These are phyloP conservation scores for Amyelois transitella DNA, from an alignment of 1,140 invertebrate genomes.

Conservation along the genomic window DNA sequence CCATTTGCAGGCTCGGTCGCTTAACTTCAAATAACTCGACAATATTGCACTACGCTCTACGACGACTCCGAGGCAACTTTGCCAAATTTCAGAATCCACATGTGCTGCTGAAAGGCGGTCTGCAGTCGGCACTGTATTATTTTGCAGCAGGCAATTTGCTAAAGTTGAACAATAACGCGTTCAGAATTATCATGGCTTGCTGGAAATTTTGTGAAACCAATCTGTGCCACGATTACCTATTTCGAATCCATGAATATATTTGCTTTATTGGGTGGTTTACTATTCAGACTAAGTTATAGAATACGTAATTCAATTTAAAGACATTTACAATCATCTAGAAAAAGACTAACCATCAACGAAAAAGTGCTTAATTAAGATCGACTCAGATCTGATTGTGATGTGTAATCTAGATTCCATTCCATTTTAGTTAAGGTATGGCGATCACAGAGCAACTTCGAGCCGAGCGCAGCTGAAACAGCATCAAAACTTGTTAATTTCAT, in stretches of 20 bases:
- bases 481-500: conserved; percentile 34
- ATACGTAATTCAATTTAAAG: no score
- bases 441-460: neutral
- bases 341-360: no score
- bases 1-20: neutral
- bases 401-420: neutral
- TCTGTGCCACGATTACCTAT: no score
- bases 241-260: neutral
- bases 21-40: neutral
- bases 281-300: no score
- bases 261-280: neutral
- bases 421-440: no score
- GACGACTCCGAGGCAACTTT: neutral
- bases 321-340: no score
- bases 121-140: neutral
- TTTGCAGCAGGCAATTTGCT: neutral
- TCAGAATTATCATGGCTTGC: neutral
- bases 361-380: no score
- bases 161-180: neutral
- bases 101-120: neutral
- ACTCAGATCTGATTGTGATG: no score
- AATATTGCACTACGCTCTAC: neutral
- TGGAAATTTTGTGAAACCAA: neutral
- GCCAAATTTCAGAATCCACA: neutral
- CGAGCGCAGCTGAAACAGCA: conserved; percentile 5